phyloP scores from a whole-genome alignment of 2,113 vertebrate species.

The Gymnorhina tibicen region DNA sequence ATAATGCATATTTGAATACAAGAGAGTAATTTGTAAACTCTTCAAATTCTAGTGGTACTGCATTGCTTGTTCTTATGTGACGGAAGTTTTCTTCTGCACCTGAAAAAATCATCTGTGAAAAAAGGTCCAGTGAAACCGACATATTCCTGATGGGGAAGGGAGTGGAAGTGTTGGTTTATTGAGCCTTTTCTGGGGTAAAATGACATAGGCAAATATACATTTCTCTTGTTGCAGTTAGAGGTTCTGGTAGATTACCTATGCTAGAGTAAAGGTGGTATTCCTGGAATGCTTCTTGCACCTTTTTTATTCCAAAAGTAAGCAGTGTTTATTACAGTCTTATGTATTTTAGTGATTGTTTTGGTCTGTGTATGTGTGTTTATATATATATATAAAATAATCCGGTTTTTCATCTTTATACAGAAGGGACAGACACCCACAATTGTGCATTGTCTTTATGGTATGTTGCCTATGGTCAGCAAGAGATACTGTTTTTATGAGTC shows the following conservation, averaged over 20 bases:
- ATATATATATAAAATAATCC: fast-evolving
- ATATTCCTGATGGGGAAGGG: neutral
- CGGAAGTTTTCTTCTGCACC: neutral
- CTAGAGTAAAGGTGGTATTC: neutral
- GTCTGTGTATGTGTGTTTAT: neutral
- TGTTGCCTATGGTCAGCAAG: neutral
- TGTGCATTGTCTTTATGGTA: neutral
- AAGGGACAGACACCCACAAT: neutral
- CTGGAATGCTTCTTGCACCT: neutral
- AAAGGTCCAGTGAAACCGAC: neutral
- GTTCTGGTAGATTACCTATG: neutral
- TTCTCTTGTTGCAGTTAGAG: neutral
- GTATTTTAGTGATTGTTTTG: neutral
- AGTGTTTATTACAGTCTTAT: neutral
- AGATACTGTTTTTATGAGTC: neutral
- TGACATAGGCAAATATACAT: neutral
- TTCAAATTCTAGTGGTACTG: neutral
- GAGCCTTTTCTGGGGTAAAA: neutral
- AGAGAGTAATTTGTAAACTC: neutral
- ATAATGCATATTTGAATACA: neutral
- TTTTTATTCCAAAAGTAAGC: neutral
- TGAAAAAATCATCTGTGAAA: neutral
- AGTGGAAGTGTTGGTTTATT: neutral
- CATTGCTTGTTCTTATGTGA: neutral
- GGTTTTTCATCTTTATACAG: neutral